Evolutionary conservation across 2,113 vertebrate genomes (phyloP).

Genomic region (Riparia riparia): DNA sequence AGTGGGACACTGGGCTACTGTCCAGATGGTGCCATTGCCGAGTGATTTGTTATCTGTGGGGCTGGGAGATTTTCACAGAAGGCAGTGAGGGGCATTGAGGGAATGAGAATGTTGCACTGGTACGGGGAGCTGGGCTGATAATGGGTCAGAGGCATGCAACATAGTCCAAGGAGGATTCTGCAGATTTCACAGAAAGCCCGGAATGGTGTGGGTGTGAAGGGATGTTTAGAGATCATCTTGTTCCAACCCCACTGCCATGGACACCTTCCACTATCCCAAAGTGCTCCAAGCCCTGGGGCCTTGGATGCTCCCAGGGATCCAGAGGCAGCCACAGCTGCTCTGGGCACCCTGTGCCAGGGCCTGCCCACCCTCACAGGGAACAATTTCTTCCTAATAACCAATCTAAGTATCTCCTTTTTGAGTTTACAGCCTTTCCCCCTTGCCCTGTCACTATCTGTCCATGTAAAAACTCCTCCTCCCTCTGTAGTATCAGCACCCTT

Average conservation of each 20-base stretch:
- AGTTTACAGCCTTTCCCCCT: neutral
- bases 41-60: neutral
- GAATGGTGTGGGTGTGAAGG: neutral
- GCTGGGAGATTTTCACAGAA: neutral
- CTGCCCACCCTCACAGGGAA: neutral
- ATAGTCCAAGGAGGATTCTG: rapidly evolving
- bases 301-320: neutral
- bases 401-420: neutral
- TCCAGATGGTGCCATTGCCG: neutral
- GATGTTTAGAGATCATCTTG: neutral
- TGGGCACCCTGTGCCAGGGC: neutral
- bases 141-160: rapidly evolving
- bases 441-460: neutral
- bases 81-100: neutral
- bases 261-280: neutral
- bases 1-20: neutral
- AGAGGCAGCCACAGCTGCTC: neutral
- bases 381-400: neutral
- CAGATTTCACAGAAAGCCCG: neutral
- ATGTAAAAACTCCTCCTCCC: neutral
- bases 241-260: neutral
- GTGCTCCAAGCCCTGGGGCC: rapidly evolving
- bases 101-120: rapidly evolving
- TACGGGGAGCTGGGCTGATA: neutral
- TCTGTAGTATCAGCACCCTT: neutral